A percentile compares a stretch with the other conserved stretches of the same genome.
Conservation (phyloP, 2,888 invertebrate genomes). For the Philhelius pedissequus region DNA sequence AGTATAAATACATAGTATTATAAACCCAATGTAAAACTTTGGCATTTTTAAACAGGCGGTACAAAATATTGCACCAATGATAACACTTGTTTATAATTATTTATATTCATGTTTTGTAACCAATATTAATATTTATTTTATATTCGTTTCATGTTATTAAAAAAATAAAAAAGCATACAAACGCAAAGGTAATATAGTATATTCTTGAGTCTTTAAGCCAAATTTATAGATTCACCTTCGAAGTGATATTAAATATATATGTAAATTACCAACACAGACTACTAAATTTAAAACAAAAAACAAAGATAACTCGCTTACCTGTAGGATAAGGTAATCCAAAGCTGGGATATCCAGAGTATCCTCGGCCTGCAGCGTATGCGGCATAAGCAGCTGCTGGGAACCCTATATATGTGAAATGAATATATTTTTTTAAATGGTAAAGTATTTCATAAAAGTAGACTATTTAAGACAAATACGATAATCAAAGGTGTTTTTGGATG, state of each 20-base stretch:
- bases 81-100: too few species aligned
- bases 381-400: constrained; percentile 97
- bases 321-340: constrained; percentile 98
- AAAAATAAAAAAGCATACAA: background rate
- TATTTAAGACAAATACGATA: too few species aligned
- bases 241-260: background rate
- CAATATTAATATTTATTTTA: too few species aligned
- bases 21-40: too few species aligned
- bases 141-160: background rate
- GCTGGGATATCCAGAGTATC: constrained; percentile 98
- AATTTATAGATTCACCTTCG: background rate
- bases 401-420: constrained; percentile 81
- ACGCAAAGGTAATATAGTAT: background rate
- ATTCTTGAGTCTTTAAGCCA: background rate
- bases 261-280: too few species aligned
- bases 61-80: too few species aligned
- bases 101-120: too few species aligned
- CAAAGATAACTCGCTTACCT: constrained; percentile 86
- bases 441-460: background rate
- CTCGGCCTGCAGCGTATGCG: constrained; percentile 97
- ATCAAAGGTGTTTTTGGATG: too few species aligned
- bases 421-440: background rate
- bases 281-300: too few species aligned
- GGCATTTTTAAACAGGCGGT: too few species aligned
- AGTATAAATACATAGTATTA: too few species aligned